phyloP scores from a whole-genome alignment of 2,113 vertebrate species.

The Ophthalmolycus amberensis region DNA sequence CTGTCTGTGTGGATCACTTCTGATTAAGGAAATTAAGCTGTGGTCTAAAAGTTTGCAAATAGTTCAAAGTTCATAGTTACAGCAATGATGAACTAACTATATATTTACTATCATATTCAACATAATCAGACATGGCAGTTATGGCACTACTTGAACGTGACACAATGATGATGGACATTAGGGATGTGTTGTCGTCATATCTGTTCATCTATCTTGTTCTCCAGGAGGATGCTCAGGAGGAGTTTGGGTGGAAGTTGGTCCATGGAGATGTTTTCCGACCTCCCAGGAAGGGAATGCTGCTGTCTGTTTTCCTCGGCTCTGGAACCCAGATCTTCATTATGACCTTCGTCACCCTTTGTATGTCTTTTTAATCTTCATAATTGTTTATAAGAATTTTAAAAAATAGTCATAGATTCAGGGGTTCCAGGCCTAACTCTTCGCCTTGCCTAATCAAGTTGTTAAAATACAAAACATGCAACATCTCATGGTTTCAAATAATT shows the following conservation, averaged over 20 bases:
- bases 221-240: constrained; percentile 95
- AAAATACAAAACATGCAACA: background rate
- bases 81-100: no score
- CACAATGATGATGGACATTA: background rate
- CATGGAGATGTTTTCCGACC: constrained; percentile 95
- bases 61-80: background rate
- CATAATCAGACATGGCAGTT: no score
- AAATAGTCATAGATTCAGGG: background rate
- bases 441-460: background rate
- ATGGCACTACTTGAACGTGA: background rate
- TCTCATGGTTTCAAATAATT: background rate
- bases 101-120: background rate
- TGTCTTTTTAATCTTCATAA: constrained; percentile 64
- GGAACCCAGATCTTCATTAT: constrained; percentile 96
- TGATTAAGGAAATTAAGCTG: background rate
- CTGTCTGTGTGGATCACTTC: background rate
- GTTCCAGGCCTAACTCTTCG: background rate
- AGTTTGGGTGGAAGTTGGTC: constrained; percentile 97
- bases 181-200: background rate
- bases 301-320: constrained; percentile 93
- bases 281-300: constrained; percentile 93
- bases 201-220: background rate
- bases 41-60: background rate
- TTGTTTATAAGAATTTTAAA: background rate
- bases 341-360: constrained; percentile 96